Evolutionary conservation across 2,113 vertebrate genomes (phyloP).

Genomic region (Ammodytes marinus): DNA sequence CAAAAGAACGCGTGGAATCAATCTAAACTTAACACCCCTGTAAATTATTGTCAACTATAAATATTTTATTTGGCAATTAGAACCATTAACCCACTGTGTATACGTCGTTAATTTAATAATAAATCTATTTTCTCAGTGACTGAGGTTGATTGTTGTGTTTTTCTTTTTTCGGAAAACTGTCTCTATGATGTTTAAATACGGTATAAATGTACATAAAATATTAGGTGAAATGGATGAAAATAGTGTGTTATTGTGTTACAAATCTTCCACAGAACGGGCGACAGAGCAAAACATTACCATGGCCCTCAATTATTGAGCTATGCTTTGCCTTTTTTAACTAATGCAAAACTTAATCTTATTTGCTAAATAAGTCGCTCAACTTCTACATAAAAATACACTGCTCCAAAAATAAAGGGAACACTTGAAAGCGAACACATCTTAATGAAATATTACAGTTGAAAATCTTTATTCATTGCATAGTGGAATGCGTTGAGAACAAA

Average conservation of each 20-base stretch:
- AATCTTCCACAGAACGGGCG: neutral
- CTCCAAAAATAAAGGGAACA: too few relatives aligned
- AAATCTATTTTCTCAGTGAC: conserved; percentile 81
- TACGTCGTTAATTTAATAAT: conserved; percentile 68
- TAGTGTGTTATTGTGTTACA: neutral
- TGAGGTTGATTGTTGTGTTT: conserved; percentile 6
- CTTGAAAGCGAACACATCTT: too few relatives aligned
- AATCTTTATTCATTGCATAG: too few relatives aligned
- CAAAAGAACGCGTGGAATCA: conserved; percentile 17
- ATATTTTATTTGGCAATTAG: conserved; percentile 53
- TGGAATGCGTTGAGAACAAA: too few relatives aligned
- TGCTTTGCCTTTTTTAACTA: neutral
- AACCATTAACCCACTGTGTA: conserved; percentile 55
- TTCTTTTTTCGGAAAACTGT: neutral
- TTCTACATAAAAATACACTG: neutral
- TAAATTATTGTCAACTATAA: conserved; percentile 34
- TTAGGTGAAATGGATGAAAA: neutral
- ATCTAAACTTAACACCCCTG: conserved; percentile 18
- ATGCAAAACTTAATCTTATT: neutral
- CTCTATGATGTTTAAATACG: neutral
- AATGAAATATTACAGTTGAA: too few relatives aligned
- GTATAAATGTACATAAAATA: neutral
- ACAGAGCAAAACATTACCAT: neutral
- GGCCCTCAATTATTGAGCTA: neutral
- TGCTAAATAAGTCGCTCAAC: neutral